These are phyloP conservation scores for Periophthalmus modestus DNA, from an alignment of 2,113 vertebrate genomes.

Conservation along the genomic window DNA sequence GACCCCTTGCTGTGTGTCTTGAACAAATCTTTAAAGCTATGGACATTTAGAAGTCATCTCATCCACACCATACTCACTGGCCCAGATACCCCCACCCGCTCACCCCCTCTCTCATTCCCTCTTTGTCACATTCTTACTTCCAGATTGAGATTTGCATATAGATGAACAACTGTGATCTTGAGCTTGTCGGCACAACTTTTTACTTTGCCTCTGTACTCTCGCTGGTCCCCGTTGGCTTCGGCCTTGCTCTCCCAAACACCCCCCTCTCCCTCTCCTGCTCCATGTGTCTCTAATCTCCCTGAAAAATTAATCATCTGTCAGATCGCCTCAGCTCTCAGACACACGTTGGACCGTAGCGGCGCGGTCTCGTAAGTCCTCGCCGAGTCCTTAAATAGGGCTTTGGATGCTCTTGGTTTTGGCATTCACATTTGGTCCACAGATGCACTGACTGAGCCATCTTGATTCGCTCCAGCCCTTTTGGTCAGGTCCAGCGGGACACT, in stretches of 20 bases:
- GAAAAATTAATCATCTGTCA: slow-evolving; percentile 78
- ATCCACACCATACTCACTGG: neutral
- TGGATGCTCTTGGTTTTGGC: slow-evolving; percentile 27
- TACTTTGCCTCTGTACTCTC: slow-evolving; percentile 33
- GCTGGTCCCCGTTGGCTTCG: slow-evolving; percentile 37
- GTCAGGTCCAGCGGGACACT: slow-evolving; percentile 58
- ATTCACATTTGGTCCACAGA: slow-evolving; percentile 36
- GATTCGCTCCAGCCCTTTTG: slow-evolving; percentile 46
- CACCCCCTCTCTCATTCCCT: neutral
- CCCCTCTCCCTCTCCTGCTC: slow-evolving; percentile 1
- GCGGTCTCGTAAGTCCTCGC: slow-evolving; percentile 31
- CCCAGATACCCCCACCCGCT: neutral
- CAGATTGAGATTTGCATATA: slow-evolving; percentile 1
- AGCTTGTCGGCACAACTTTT: slow-evolving; percentile 14
- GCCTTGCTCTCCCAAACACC: slow-evolving; percentile 27
- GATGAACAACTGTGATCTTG: slow-evolving; percentile 8
- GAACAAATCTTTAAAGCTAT: neutral
- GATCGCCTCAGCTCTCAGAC: slow-evolving; percentile 59
- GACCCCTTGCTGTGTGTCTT: neutral
- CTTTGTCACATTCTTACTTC: neutral
- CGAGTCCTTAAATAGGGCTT: slow-evolving; percentile 34
- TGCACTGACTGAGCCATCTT: slow-evolving; percentile 46
- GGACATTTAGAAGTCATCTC: neutral
- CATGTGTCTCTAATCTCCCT: slow-evolving; percentile 60
- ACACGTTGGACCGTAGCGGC: slow-evolving; percentile 51